Evolutionary conservation across 53 echinoderm and acorn worm species (phyloP).

Genomic region (Hippasteria phrygiana): DNA sequence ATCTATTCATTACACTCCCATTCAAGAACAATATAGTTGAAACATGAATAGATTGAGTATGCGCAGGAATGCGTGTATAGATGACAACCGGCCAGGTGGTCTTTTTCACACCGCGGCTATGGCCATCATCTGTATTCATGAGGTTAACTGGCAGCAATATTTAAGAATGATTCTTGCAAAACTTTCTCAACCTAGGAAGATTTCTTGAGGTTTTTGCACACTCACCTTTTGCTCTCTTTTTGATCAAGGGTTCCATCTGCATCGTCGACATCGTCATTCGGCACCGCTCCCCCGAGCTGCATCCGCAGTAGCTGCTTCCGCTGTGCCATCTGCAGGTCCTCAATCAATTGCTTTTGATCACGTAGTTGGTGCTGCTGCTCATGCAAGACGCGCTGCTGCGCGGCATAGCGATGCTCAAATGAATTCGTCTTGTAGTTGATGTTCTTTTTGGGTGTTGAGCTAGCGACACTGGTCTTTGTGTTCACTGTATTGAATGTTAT

Average conservation of each 20-base stretch:
- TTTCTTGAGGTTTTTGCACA: too few relatives aligned
- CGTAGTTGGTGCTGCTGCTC: conserved; percentile 90
- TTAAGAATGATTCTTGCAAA: too few relatives aligned
- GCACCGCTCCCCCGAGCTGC: conserved; percentile 66
- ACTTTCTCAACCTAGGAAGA: too few relatives aligned
- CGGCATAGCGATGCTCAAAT: conserved; percentile 77
- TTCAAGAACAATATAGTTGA: too few relatives aligned
- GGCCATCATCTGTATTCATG: too few relatives aligned
- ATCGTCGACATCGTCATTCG: neutral
- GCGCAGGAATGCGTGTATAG: too few relatives aligned
- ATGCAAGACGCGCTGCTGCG: conserved; percentile 87
- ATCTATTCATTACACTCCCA: too few relatives aligned
- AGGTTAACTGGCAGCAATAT: too few relatives aligned
- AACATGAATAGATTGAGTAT: too few relatives aligned
- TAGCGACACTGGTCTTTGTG: neutral
- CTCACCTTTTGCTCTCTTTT: conserved; percentile 36
- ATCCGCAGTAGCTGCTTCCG: conserved; percentile 76
- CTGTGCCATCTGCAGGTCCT: conserved; percentile 83
- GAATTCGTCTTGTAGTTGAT: conserved; percentile 34
- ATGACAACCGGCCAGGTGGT: too few relatives aligned
- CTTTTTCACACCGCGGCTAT: too few relatives aligned
- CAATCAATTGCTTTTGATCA: conserved; percentile 90
- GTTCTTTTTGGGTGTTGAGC: neutral
- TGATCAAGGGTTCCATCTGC: neutral
- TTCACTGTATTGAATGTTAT: neutral